phyloP scores from a whole-genome alignment of 2,888 invertebrate genomes.

The Stegana nigrithorax region DNA sequence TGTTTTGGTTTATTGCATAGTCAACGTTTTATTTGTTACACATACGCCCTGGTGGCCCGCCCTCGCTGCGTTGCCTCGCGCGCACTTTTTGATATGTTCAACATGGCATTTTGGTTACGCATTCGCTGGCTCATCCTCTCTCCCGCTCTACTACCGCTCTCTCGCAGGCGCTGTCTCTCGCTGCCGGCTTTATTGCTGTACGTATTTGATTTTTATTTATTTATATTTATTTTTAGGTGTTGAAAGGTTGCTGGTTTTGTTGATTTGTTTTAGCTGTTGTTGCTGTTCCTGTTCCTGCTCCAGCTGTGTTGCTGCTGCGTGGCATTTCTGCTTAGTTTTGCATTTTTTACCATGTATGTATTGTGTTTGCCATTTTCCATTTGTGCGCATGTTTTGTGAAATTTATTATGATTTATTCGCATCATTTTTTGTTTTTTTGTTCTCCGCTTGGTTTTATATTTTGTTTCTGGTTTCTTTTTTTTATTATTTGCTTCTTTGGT shows the following conservation, averaged over 20 bases:
- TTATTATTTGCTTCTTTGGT: conserved; percentile 20
- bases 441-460: background rate
- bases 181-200: no score
- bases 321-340: background rate
- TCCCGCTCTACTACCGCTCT: background rate
- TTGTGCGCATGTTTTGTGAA: background rate
- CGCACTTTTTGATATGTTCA: conserved; percentile 32
- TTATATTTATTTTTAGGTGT: conserved; percentile 48
- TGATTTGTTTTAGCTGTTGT: background rate
- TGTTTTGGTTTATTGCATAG: conserved; percentile 39
- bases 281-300: background rate
- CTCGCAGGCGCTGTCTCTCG: no score
- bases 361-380: background rate
- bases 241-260: conserved; percentile 32
- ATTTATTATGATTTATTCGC: conserved; percentile 9
- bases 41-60: conserved; percentile 24
- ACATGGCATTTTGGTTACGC: conserved; percentile 19
- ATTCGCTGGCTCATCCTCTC: conserved; percentile 16
- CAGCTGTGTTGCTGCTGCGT: conserved; percentile 26
- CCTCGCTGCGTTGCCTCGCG: conserved; percentile 18
- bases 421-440: conserved; percentile 31
- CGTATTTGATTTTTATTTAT: conserved; percentile 39
- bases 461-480: conserved; percentile 1
- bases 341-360: background rate
- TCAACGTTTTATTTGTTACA: conserved; percentile 49